These are phyloP conservation scores for Halcyon badia DNA, from an alignment of 2,797 vertebrate species.

Conservation along the genomic window DNA sequence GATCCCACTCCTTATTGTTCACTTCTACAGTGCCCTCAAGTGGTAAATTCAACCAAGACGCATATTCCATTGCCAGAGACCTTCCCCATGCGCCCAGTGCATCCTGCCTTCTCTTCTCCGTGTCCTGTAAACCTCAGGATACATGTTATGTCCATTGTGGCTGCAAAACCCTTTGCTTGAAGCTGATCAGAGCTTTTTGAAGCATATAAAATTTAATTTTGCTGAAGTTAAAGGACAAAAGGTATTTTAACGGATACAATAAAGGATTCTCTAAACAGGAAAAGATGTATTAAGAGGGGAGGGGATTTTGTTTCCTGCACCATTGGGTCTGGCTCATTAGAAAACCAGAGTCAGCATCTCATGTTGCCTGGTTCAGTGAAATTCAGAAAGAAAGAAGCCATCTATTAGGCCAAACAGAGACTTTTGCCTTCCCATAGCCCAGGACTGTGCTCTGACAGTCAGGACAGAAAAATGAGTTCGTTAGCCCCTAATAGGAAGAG, in stretches of 20 bases:
- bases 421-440: background rate
- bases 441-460: background rate
- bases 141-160: background rate
- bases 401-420: background rate
- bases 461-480: background rate
- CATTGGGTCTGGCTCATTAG: background rate
- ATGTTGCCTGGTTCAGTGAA: background rate
- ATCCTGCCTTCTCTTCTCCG: background rate
- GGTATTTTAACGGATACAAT: background rate
- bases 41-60: background rate
- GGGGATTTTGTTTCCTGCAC: background rate
- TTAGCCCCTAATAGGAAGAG: background rate
- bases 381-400: background rate
- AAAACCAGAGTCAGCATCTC: background rate
- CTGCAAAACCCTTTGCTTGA: background rate
- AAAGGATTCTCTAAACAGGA: background rate
- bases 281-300: background rate
- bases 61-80: background rate
- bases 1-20: background rate
- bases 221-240: background rate
- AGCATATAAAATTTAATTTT: background rate
- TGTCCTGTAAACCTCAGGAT: background rate
- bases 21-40: background rate
- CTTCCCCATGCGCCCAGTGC: accelerated
- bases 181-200: background rate